These are phyloP conservation scores for Limnodromus scolopaceus DNA, from an alignment of 2,797 vertebrate genomes.

Conservation along the genomic window DNA sequence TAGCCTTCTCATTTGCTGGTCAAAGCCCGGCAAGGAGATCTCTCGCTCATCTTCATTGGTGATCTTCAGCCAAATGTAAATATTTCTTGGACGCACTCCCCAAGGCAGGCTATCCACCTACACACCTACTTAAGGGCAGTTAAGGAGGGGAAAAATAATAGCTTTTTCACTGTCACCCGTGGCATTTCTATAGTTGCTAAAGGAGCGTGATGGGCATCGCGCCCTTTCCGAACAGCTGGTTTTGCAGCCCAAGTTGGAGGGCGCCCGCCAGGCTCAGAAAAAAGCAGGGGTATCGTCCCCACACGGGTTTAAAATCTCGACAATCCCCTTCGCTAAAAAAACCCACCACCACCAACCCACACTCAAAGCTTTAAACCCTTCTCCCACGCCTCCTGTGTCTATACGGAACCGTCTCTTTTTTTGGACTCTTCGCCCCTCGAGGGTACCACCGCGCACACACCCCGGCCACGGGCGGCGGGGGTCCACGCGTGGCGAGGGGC, in stretches of 20 bases:
- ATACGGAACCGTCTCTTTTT: neutral
- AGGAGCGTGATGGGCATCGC: neutral
- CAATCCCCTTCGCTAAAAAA: neutral
- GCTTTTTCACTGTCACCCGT: neutral
- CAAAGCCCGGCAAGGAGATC: neutral
- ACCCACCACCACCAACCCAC: neutral
- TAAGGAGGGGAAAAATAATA: accelerated
- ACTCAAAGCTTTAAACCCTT: neutral
- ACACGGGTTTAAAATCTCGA: neutral
- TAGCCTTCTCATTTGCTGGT: neutral
- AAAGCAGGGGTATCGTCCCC: neutral
- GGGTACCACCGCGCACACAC: no score
- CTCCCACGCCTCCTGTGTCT: neutral
- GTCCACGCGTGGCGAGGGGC: neutral
- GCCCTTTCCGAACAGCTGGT: neutral
- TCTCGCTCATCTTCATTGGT: neutral
- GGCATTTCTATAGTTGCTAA: neutral
- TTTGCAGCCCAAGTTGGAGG: neutral
- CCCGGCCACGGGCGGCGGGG: neutral
- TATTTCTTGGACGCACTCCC: neutral
- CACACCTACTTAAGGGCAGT: neutral
- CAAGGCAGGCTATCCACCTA: neutral
- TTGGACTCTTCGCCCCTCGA: neutral
- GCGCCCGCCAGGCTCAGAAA: neutral
- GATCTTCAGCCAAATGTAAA: neutral